Conservation (phyloP, 2,113 vertebrate genomes). For the Herpailurus yagouaroundi region DNA sequence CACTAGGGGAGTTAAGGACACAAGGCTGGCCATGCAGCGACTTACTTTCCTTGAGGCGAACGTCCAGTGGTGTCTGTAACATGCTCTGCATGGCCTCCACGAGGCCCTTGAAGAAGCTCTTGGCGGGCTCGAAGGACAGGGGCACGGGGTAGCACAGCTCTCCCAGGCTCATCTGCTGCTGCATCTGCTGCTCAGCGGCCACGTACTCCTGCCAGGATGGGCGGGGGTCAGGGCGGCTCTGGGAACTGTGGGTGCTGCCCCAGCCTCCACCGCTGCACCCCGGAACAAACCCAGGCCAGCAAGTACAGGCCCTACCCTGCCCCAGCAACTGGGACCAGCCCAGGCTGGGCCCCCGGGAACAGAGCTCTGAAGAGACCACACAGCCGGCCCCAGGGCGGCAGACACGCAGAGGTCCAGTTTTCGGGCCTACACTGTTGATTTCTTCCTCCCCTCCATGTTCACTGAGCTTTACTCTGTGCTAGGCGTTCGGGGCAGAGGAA, state of each 20-base stretch:
- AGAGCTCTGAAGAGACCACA: too few species aligned
- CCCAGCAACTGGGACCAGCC: background rate
- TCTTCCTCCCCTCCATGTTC: background rate
- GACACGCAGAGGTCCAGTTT: accelerated
- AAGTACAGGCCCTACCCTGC: background rate
- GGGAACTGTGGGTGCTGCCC: background rate
- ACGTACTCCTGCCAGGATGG: constrained; percentile 73
- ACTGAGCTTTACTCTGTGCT: background rate
- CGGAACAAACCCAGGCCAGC: background rate
- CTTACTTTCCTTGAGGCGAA: constrained; percentile 82
- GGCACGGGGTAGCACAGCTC: constrained; percentile 82
- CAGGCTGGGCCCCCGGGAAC: background rate
- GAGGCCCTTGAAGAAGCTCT: constrained; percentile 79
- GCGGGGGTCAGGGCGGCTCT: background rate
- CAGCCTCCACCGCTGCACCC: background rate
- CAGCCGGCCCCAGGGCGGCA: background rate
- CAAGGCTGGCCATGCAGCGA: background rate
- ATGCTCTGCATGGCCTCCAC: constrained; percentile 68
- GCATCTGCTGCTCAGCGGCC: constrained; percentile 72
- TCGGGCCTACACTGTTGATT: background rate
- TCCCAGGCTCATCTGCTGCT: constrained; percentile 7
- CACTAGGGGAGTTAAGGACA: background rate
- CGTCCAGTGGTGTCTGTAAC: constrained; percentile 79
- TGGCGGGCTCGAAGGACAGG: constrained; percentile 82
- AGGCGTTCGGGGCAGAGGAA: background rate